These are phyloP conservation scores for Leptopilina drosophilae DNA, from an alignment of 2,888 invertebrate genomes.

Conservation along the genomic window DNA sequence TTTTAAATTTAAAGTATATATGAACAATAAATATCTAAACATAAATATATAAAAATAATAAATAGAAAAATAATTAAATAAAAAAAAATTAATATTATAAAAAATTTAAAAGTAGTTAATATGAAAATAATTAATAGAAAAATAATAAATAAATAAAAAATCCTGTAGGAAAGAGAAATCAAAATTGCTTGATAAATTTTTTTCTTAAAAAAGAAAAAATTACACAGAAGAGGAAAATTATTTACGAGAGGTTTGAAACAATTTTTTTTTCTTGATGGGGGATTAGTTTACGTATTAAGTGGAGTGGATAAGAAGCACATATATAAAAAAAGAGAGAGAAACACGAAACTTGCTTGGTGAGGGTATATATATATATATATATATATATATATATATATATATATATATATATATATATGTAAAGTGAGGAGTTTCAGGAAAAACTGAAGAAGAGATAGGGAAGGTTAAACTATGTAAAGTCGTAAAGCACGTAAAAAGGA, in stretches of 20 bases:
- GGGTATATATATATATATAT: no score
- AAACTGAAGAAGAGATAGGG: slow-evolving; percentile 12
- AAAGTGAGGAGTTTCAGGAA: slow-evolving; percentile 23
- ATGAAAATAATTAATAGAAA: no score
- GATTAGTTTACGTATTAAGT: slow-evolving; percentile 22
- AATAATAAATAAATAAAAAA: no score
- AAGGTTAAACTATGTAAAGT: slow-evolving; percentile 32
- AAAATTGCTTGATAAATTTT: no score
- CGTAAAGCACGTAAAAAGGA: slow-evolving; percentile 33
- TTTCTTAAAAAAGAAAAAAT: not conserved
- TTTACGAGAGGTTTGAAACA: not conserved
- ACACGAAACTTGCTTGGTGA: not conserved
- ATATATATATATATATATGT: not conserved
- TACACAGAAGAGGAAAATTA: not conserved
- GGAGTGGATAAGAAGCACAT: slow-evolving; percentile 4
- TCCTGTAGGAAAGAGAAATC: no score
- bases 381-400: no score
- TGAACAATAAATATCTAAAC: no score
- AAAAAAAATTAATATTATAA: no score
- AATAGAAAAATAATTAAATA: no score
- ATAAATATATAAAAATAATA: no score
- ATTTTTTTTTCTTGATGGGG: not conserved
- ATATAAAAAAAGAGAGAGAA: slow-evolving; percentile 5
- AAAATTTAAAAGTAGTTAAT: no score
- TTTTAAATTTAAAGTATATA: no score